Percentiles rank a stretch among this genome's conserved stretches.
These are phyloP conservation scores for Peromyscus californicus DNA, from an alignment of 2,113 vertebrate species.

Conservation along the genomic window DNA sequence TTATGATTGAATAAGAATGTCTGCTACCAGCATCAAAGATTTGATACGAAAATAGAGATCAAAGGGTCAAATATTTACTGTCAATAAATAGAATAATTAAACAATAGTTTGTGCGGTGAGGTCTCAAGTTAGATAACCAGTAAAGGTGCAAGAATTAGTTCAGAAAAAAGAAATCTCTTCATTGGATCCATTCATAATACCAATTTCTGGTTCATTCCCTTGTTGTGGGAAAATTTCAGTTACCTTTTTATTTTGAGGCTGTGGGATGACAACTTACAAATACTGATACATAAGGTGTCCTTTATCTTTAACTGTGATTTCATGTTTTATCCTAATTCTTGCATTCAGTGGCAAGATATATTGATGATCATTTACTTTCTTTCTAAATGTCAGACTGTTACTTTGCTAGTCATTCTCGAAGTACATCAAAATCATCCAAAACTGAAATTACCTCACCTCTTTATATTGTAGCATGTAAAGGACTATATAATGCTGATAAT, in stretches of 20 bases:
- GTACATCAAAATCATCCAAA: neutral
- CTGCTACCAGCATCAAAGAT: neutral
- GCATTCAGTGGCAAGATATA: conserved; percentile 18
- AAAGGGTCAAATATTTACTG: neutral
- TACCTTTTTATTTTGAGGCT: neutral
- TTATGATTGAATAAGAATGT: neutral
- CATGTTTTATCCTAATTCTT: neutral
- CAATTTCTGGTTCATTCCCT: neutral
- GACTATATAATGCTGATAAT: neutral
- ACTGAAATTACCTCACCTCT: neutral
- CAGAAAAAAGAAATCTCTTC: too few relatives aligned
- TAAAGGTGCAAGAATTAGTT: too few relatives aligned
- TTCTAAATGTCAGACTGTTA: neutral
- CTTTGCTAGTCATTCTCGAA: neutral
- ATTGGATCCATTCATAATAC: neutral
- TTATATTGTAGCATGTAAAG: neutral
- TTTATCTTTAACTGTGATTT: neutral
- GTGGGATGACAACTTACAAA: neutral
- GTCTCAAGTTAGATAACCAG: neutral
- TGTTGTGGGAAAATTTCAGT: neutral
- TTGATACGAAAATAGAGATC: neutral
- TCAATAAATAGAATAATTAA: neutral
- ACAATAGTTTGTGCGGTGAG: neutral
- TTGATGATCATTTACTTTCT: neutral
- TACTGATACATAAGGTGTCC: neutral